Conservation (phyloP, 35 echinoderm and acorn worm species). For the Nesometra sesokonis region DNA sequence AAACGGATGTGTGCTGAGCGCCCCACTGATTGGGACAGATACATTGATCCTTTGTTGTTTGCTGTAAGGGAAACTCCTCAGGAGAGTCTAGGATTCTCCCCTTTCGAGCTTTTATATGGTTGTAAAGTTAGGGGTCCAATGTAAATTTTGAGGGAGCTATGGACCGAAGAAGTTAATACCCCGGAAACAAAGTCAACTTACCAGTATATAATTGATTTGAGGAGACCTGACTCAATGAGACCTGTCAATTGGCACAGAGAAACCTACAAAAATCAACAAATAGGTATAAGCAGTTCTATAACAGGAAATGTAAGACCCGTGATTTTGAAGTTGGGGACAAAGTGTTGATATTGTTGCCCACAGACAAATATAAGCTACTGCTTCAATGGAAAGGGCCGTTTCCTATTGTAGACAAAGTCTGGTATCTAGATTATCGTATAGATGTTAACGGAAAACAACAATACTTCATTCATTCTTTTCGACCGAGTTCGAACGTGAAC, state of each 20-base stretch:
- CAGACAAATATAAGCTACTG: neutral
- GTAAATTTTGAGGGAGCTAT: constrained; percentile 49
- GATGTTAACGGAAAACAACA: neutral
- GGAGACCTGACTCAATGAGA: constrained; percentile 10
- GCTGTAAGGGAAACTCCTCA: constrained; percentile 42
- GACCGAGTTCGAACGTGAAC: neutral
- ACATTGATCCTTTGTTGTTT: constrained; percentile 38
- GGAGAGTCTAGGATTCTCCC: constrained; percentile 31
- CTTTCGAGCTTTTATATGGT: constrained; percentile 53
- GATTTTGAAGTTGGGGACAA: neutral
- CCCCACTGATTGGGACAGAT: constrained; percentile 44
- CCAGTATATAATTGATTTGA: constrained; percentile 30
- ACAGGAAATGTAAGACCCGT: neutral
- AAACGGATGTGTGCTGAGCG: constrained; percentile 36
- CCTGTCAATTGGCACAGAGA: neutral
- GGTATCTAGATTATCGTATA: neutral
- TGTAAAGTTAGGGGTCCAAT: constrained; percentile 43
- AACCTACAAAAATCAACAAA: neutral
- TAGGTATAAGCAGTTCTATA: neutral
- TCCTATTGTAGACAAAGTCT: neutral
- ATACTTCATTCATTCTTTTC: neutral
- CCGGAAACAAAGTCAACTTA: constrained; percentile 36
- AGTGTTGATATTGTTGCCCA: neutral
- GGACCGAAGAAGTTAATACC: constrained; percentile 21
- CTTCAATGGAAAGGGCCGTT: constrained; percentile 9